Conservation (phyloP, 2,888 invertebrate genomes). For the Andricus curvator region DNA sequence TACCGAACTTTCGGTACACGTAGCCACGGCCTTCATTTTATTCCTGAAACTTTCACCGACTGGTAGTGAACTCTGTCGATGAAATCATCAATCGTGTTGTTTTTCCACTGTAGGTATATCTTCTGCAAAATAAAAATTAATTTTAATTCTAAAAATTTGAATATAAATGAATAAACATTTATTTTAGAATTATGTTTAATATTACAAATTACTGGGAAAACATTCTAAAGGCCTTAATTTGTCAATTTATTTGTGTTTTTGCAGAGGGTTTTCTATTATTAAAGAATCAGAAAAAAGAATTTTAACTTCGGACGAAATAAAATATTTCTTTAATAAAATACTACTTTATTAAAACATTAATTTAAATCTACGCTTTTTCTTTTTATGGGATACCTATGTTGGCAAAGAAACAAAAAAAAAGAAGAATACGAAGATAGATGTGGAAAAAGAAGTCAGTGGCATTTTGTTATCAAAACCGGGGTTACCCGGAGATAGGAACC, state of each 20-base stretch:
- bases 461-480: conserved; percentile 49
- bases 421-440: neutral
- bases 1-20: too few species aligned
- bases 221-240: too few species aligned
- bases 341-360: neutral
- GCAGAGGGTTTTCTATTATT: too few species aligned
- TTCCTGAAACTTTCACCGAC: neutral
- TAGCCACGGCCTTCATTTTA: too few species aligned
- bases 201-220: too few species aligned
- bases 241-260: too few species aligned
- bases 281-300: neutral
- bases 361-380: neutral
- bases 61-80: conserved; percentile 20
- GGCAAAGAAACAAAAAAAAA: neutral
- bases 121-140: too few species aligned
- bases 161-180: neutral
- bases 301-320: neutral
- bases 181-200: neutral
- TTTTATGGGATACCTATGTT: neutral
- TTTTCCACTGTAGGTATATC: neutral
- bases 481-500: conserved; percentile 52
- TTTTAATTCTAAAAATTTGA: too few species aligned
- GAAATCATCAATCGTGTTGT: neutral
- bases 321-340: neutral
- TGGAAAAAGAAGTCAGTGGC: conserved; percentile 34